These are phyloP conservation scores for Macroramphosus scolopax DNA, from an alignment of 2,797 vertebrate species.

Conservation along the genomic window DNA sequence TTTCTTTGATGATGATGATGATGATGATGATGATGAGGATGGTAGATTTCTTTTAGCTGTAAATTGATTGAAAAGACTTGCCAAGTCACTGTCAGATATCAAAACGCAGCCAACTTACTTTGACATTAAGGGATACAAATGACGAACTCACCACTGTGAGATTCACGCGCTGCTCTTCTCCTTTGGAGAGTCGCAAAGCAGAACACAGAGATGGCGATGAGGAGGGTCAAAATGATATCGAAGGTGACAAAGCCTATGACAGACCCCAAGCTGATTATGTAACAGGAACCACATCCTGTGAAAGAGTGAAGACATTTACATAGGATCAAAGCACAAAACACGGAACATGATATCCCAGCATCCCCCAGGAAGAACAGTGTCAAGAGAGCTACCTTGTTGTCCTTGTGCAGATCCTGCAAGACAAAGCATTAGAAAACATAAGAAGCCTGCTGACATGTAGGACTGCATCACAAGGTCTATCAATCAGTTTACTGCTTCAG, in stretches of 20 bases:
- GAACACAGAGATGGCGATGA: conserved; percentile 74
- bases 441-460: background rate
- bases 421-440: conserved; percentile 17
- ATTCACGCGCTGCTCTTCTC: conserved; percentile 48
- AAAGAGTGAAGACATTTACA: conserved; percentile 4
- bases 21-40: conserved; percentile 48
- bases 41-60: conserved; percentile 61
- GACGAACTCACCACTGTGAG: conserved; percentile 47
- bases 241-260: conserved; percentile 70
- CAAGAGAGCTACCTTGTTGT: conserved; percentile 63
- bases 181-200: conserved; percentile 60
- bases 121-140: background rate
- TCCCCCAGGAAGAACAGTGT: background rate
- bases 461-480: no score
- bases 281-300: conserved; percentile 72
- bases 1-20: conserved; percentile 60
- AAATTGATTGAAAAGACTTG: background rate
- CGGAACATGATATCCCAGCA: background rate
- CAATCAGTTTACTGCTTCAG: no score
- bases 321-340: conserved; percentile 1
- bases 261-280: conserved; percentile 64
- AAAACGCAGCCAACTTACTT: no score
- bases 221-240: conserved; percentile 77
- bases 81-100: background rate
- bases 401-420: conserved; percentile 62